Percentiles rank a stretch among this genome's conserved stretches.
phyloP scores from a whole-genome alignment of 2,797 vertebrate genomes.

The Alauda arvensis region DNA sequence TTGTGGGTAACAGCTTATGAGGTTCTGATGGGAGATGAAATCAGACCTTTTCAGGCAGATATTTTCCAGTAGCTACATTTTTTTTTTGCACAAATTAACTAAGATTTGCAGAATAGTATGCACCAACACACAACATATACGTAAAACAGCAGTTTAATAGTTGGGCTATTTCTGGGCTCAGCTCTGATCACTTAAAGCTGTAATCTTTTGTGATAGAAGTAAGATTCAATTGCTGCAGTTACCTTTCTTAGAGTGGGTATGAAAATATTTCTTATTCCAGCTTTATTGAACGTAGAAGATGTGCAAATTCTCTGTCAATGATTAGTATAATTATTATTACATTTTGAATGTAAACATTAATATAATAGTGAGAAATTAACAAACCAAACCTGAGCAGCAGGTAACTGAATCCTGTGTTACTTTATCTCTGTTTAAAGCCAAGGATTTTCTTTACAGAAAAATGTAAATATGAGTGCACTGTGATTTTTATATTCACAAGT shows the following conservation, averaged over 20 bases:
- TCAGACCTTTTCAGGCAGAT: not conserved
- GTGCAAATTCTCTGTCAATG: not conserved
- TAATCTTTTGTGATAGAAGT: not conserved
- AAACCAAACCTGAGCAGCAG: not conserved
- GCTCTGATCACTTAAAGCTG: not conserved
- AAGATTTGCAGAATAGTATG: not conserved
- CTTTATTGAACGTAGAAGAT: not conserved
- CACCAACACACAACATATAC: not conserved
- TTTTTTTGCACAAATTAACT: not conserved
- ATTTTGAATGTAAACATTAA: not conserved
- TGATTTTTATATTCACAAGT: not conserved
- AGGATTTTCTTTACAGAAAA: not conserved
- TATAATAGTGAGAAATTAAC: not conserved
- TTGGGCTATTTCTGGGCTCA: not conserved
- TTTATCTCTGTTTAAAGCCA: not conserved
- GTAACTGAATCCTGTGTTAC: not conserved
- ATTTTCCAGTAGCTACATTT: not conserved
- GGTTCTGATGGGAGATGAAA: not conserved
- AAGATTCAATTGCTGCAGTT: not conserved
- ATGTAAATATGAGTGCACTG: not conserved
- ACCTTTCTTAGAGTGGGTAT: not conserved
- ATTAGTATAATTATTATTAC: not conserved
- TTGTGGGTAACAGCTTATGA: not conserved
- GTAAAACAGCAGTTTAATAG: not conserved
- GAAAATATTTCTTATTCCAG: not conserved